phyloP scores from a whole-genome alignment of 2,797 vertebrate genomes.

The Scyliorhinus canicula region DNA sequence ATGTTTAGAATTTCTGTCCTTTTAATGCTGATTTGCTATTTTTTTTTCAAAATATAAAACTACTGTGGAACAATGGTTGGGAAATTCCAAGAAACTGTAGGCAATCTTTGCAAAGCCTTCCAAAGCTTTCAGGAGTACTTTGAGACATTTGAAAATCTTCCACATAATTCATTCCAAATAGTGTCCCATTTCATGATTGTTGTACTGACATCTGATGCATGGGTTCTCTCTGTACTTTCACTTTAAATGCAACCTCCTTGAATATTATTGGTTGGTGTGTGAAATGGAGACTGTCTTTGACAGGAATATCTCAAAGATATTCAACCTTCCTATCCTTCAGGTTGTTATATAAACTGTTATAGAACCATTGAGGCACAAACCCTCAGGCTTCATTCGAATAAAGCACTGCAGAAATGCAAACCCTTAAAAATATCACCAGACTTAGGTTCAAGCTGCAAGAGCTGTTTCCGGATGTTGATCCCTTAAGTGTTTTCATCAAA shows the following conservation, averaged over 20 bases:
- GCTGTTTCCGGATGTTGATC: neutral
- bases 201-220: neutral
- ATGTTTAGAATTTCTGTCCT: neutral
- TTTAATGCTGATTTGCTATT: slow-evolving; percentile 21
- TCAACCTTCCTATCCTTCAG: neutral
- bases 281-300: neutral
- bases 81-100: neutral
- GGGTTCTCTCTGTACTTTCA: neutral
- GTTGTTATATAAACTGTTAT: neutral
- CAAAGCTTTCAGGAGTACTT: neutral
- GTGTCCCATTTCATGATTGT: neutral
- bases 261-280: neutral
- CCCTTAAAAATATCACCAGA: neutral
- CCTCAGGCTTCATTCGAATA: neutral
- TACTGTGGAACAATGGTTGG: neutral
- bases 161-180: neutral
- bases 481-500: neutral
- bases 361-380: neutral
- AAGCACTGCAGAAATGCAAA: neutral
- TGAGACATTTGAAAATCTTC: neutral
- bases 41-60: neutral
- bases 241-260: neutral
- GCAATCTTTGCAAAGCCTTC: neutral
- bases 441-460: neutral
- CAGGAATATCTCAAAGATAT: neutral